phyloP scores from a whole-genome alignment of 2,888 invertebrate species.

The Notocelia uddmanniana region DNA sequence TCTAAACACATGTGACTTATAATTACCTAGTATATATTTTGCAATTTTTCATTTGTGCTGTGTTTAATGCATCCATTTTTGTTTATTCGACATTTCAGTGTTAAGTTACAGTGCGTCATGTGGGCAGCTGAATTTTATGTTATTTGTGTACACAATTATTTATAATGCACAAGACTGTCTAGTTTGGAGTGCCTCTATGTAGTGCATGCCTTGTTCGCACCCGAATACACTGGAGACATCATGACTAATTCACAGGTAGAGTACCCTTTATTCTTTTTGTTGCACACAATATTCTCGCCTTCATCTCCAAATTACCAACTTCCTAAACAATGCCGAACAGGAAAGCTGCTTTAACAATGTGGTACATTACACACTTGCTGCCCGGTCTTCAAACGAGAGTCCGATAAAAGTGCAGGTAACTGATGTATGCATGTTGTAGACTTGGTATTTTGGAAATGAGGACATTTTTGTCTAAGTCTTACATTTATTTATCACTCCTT shows the following conservation, averaged over 20 bases:
- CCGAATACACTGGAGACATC: conserved; percentile 71
- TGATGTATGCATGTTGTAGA: neutral
- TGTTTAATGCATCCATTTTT: conserved; percentile 75
- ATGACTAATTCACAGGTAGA: conserved; percentile 88
- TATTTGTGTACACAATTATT: conserved; percentile 76
- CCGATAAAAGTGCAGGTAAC: conserved; percentile 4
- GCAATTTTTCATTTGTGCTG: conserved; percentile 59
- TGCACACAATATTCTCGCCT: conserved; percentile 54
- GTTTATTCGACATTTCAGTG: conserved; percentile 80
- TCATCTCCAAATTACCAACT: conserved; percentile 20
- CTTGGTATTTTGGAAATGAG: conserved; percentile 2
- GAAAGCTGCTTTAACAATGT: neutral
- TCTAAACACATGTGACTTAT: conserved; percentile 60
- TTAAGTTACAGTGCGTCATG: conserved; percentile 80
- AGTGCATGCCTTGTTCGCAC: conserved; percentile 83
- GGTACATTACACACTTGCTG: neutral
- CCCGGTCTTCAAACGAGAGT: neutral
- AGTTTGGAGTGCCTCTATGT: conserved; percentile 77
- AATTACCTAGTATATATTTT: conserved; percentile 50
- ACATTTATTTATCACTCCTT: conserved; percentile 10
- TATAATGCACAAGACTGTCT: conserved; percentile 80
- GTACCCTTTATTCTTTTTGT: conserved; percentile 65
- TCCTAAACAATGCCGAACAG: neutral
- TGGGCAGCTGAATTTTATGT: conserved; percentile 77
- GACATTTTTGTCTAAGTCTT: conserved; percentile 9